Evolutionary conservation across 2,888 invertebrate genomes (phyloP).

Genomic region (Epinotia nisella): DNA sequence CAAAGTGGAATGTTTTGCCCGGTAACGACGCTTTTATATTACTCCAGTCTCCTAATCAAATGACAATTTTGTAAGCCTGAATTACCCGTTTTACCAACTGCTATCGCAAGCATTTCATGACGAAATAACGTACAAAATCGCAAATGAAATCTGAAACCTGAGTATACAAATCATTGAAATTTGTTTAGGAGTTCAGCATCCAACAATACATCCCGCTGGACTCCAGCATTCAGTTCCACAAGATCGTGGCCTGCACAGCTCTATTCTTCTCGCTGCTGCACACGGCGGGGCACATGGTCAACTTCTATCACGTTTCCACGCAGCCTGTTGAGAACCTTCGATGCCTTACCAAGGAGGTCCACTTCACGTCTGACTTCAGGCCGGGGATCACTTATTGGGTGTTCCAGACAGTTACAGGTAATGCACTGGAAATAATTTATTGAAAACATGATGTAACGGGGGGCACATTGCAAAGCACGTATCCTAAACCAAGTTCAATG

Average conservation of each 20-base stretch:
- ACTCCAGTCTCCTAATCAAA: too few relatives aligned
- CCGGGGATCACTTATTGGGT: conserved; percentile 98
- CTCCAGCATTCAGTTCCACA: conserved; percentile 98
- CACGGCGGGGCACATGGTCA: conserved; percentile 97
- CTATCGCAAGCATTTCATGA: too few relatives aligned
- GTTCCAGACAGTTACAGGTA: conserved; percentile 97
- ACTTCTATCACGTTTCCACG: conserved; percentile 98
- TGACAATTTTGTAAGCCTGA: too few relatives aligned
- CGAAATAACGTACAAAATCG: too few relatives aligned
- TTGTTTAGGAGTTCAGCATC: conserved; percentile 90
- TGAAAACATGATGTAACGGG: not conserved
- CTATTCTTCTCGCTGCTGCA: conserved; percentile 96
- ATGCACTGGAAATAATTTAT: conserved; percentile 37
- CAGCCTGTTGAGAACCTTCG: conserved; percentile 96
- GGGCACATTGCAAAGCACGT: too few relatives aligned
- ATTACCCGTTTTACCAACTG: too few relatives aligned
- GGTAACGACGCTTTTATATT: too few relatives aligned
- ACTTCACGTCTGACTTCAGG: conserved; percentile 96
- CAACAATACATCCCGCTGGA: conserved; percentile 97
- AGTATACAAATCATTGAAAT: not conserved
- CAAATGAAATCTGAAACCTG: too few relatives aligned
- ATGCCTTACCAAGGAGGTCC: conserved; percentile 96
- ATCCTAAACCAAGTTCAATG: too few relatives aligned
- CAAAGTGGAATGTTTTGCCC: too few relatives aligned
- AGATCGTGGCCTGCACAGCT: conserved; percentile 97